These are phyloP conservation scores for Agapetus fuscipes DNA, from an alignment of 2,888 invertebrate genomes.

Conservation along the genomic window DNA sequence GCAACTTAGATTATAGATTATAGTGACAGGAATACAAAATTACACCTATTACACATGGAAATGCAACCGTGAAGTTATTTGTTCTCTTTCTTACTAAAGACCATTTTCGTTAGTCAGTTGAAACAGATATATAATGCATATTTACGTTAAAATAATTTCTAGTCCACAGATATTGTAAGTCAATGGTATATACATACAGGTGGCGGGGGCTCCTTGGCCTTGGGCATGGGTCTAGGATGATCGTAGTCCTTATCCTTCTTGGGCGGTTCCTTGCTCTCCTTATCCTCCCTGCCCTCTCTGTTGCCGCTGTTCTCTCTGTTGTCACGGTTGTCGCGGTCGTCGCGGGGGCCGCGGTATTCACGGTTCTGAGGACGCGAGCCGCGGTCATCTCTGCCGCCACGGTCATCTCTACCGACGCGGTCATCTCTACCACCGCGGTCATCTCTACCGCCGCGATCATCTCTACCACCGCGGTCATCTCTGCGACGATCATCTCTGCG, in stretches of 20 bases:
- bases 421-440: background rate
- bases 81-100: too few relatives aligned
- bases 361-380: slow-evolving; percentile 19
- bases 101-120: too few relatives aligned
- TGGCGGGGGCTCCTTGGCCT: slow-evolving; percentile 61
- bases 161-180: too few relatives aligned
- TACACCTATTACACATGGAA: too few relatives aligned
- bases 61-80: too few relatives aligned
- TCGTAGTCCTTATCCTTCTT: slow-evolving; percentile 13
- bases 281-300: slow-evolving; percentile 34
- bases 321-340: slow-evolving; percentile 9
- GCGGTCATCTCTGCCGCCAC: slow-evolving; percentile 24
- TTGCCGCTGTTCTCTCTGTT: slow-evolving; percentile 24
- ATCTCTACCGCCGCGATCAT: slow-evolving; percentile 1
- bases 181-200: slow-evolving; percentile 54
- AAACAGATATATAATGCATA: too few relatives aligned
- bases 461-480: slow-evolving; percentile 16
- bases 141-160: too few relatives aligned
- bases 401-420: slow-evolving; percentile 21
- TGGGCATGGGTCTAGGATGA: slow-evolving; percentile 53
- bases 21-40: too few relatives aligned
- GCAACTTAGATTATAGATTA: too few relatives aligned
- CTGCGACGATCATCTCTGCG: slow-evolving; percentile 19
- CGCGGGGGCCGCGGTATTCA: slow-evolving; percentile 18
- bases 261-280: slow-evolving; percentile 25